Evolutionary conservation across 2,113 vertebrate species (phyloP).

Genomic region (Morone saxatilis): DNA sequence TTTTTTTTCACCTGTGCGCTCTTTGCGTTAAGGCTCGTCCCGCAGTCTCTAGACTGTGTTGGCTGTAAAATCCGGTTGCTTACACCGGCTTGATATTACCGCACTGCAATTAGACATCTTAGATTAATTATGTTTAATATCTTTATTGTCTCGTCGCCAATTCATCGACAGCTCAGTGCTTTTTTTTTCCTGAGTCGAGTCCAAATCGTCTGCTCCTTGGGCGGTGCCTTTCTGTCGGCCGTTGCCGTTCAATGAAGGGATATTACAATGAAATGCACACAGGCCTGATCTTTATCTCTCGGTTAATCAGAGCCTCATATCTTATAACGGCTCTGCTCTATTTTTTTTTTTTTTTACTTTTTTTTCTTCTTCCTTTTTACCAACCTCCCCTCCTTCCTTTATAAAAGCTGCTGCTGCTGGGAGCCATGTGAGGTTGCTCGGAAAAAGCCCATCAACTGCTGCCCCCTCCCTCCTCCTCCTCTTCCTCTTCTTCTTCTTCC

Average conservation of each 20-base stretch:
- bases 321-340: conserved; percentile 41
- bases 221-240: conserved; percentile 83
- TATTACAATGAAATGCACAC: conserved; percentile 59
- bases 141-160: conserved; percentile 14
- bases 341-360: background rate
- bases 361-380: background rate
- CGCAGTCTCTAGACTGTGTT: conserved; percentile 6
- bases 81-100: background rate
- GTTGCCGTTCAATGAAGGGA: conserved; percentile 45
- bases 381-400: conserved; percentile 40
- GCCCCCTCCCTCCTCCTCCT: conserved; percentile 13
- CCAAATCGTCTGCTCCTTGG: conserved; percentile 76
- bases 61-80: conserved; percentile 7
- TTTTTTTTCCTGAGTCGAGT: conserved; percentile 20
- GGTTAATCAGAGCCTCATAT: conserved; percentile 9
- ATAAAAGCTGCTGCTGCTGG: conserved; percentile 52
- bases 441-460: conserved; percentile 58
- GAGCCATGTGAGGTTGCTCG: conserved; percentile 70
- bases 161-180: background rate
- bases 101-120: background rate
- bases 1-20: background rate
- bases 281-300: conserved; percentile 49
- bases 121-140: background rate
- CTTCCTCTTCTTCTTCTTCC: background rate
- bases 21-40: conserved; percentile 26